Base-by-base conservation (phyloP, 1,140 invertebrate species). In the Drosophila bipectinata region DNA sequence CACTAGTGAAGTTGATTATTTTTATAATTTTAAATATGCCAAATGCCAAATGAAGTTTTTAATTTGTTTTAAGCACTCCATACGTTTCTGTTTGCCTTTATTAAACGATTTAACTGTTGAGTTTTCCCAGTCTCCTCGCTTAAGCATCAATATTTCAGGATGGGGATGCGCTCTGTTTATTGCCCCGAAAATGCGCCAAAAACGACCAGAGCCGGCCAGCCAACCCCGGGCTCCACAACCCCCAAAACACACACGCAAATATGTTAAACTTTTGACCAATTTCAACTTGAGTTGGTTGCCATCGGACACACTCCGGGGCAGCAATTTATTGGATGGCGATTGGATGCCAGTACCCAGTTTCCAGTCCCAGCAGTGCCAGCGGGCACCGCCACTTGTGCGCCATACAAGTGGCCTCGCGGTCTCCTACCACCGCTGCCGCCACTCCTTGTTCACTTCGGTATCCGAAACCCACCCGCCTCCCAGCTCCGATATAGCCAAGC, bases 201-300 rank as follows among this genome's bases (percentile, higher is more conserved):
- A 85, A 68, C 74, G 60, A 73, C 56, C 62, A 67, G 79, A 59
- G 53, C 34, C 37, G 57, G 18, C 54, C 48, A 30, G 49, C 5
- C 15, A 18, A 7, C 41, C 14, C 48, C 39, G n/a, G 41, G 41
- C 41, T 37, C 5, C 41, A 44, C 41, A 41, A 18, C 41, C 41
- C 41, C 41, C 41, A 44, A 18, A 6, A 63, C 66, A 78, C 78
- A 79, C 79, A 88, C 84, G 79, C 83, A 88, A 88, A 88, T 89
- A 88, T 88, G 79, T 88, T 88, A 88, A 88, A 88, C 83, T 88
- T 89, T 83, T 88, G 83, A 88, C 83, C 83, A 88, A 88, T 89
- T 88, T 88, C 79, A 88, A 83, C 83, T 87, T 77, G 76, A 83
- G 79, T 76, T 82, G 82, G 75, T 69, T 74, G 54, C 56, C 64